A percentile compares a stretch with the other conserved stretches of the same genome.
Evolutionary conservation across 2,797 vertebrate species (phyloP).

Genomic region (Enteromius treurensis): DNA sequence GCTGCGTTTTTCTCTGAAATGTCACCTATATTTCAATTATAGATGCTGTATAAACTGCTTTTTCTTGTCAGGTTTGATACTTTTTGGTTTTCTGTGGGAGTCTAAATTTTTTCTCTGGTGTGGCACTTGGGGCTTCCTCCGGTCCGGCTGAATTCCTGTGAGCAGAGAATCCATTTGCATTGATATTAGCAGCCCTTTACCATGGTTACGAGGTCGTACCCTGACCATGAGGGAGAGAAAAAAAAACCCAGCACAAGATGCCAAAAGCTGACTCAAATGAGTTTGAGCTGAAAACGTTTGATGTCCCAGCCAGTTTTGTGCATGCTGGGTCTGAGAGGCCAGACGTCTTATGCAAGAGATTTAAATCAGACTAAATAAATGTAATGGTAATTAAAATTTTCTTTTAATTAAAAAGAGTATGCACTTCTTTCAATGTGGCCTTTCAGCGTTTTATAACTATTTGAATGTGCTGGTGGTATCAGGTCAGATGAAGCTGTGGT

Average conservation of each 20-base stretch:
- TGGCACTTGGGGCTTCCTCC: conserved; percentile 10
- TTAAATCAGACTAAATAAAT: background rate
- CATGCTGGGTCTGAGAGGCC: conserved; percentile 58
- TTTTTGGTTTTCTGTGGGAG: conserved; percentile 15
- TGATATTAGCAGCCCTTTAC: conserved; percentile 65
- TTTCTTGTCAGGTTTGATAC: background rate
- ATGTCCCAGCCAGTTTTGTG: conserved; percentile 50
- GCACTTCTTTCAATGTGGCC: background rate
- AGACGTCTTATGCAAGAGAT: conserved; percentile 28
- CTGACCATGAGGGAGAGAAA: conserved; percentile 61
- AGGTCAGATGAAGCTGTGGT: background rate
- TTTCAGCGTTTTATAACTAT: background rate
- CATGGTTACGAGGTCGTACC: conserved; percentile 64
- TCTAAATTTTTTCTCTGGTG: background rate
- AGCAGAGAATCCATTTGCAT: conserved; percentile 57
- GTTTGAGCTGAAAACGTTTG: conserved; percentile 62
- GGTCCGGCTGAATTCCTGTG: conserved; percentile 58
- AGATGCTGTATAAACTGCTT: background rate
- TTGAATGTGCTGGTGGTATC: conserved; percentile 1
- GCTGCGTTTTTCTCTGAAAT: background rate
- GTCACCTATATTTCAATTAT: background rate
- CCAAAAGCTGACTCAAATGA: conserved; percentile 64
- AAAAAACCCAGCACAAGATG: conserved; percentile 52
- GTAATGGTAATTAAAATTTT: background rate
- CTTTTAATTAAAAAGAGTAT: conserved; percentile 13